These are phyloP conservation scores for Drosophila arizonae DNA, from an alignment of 1,140 invertebrate genomes.

Conservation along the genomic window DNA sequence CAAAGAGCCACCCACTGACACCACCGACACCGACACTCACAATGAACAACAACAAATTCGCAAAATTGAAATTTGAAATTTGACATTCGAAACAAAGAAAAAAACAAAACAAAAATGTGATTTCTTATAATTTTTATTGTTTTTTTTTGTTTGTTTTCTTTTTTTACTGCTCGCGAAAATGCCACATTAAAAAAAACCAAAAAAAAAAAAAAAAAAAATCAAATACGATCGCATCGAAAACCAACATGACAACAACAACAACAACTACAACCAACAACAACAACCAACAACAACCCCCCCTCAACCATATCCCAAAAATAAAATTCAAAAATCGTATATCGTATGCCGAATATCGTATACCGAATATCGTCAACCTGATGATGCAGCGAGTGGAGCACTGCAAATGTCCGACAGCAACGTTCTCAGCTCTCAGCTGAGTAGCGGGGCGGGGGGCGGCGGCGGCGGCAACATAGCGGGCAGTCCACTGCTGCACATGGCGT, in stretches of 20 bases:
- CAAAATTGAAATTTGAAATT: slow-evolving; percentile 7
- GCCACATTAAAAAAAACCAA: neutral
- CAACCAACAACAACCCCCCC: slow-evolving; percentile 55
- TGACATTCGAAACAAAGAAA: slow-evolving; percentile 18
- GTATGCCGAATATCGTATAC: neutral
- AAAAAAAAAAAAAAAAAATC: slow-evolving; percentile 18
- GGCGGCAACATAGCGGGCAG: slow-evolving; percentile 63
- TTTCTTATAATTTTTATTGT: slow-evolving; percentile 78
- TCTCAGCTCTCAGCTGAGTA: slow-evolving; percentile 57
- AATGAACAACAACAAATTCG: slow-evolving; percentile 16
- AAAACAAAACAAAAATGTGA: slow-evolving; percentile 46
- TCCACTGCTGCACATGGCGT: slow-evolving; percentile 68
- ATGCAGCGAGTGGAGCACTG: slow-evolving; percentile 61
- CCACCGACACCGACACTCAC: slow-evolving; percentile 24
- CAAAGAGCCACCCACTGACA: neutral
- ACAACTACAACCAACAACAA: slow-evolving; percentile 65
- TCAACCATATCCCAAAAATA: slow-evolving; percentile 28
- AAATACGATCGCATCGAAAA: slow-evolving; percentile 24
- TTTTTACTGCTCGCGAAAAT: slow-evolving; percentile 60
- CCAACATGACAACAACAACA: slow-evolving; percentile 54
- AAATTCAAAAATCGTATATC: slow-evolving; percentile 27
- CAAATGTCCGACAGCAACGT: slow-evolving; percentile 74
- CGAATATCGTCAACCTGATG: slow-evolving; percentile 4
- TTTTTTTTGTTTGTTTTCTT: slow-evolving; percentile 76
- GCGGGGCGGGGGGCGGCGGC: slow-evolving; percentile 55